A percentile compares a stretch with the other conserved stretches of the same genome.
Evolutionary conservation across 2,113 vertebrate genomes (phyloP).

Genomic region (Ictalurus punctatus): DNA sequence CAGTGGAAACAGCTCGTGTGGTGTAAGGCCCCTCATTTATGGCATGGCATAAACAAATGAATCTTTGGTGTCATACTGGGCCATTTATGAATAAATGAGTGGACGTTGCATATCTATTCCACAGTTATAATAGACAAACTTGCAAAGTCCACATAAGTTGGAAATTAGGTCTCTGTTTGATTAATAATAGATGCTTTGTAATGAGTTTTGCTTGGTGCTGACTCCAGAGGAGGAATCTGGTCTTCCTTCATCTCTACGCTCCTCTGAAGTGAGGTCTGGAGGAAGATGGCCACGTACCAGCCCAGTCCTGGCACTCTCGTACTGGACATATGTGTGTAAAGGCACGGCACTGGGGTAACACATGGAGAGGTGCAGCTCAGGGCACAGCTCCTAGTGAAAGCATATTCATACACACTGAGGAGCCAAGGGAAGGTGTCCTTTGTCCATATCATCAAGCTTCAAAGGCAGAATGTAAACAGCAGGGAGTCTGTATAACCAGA

Average conservation of each 20-base stretch:
- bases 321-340: conserved; percentile 36
- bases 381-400: conserved; percentile 14
- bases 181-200: conserved; percentile 53
- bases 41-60: neutral
- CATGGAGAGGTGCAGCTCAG: conserved; percentile 30
- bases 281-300: conserved; percentile 11
- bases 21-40: conserved; percentile 1
- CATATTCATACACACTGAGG: neutral
- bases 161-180: conserved; percentile 44
- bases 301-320: conserved; percentile 22
- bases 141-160: conserved; percentile 37
- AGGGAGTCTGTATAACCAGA: conserved; percentile 17
- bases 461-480: conserved; percentile 24
- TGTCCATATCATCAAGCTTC: conserved; percentile 21
- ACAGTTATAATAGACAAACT: conserved; percentile 20
- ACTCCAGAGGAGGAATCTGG: neutral
- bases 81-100: conserved; percentile 31
- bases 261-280: neutral
- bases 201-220: conserved; percentile 29
- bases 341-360: conserved; percentile 26
- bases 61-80: conserved; percentile 1
- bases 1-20: neutral
- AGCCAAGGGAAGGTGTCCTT: conserved; percentile 11
- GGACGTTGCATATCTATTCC: conserved; percentile 5
- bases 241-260: neutral